Conservation (phyloP, 2,113 vertebrate genomes). For the Cheilinus undulatus region DNA sequence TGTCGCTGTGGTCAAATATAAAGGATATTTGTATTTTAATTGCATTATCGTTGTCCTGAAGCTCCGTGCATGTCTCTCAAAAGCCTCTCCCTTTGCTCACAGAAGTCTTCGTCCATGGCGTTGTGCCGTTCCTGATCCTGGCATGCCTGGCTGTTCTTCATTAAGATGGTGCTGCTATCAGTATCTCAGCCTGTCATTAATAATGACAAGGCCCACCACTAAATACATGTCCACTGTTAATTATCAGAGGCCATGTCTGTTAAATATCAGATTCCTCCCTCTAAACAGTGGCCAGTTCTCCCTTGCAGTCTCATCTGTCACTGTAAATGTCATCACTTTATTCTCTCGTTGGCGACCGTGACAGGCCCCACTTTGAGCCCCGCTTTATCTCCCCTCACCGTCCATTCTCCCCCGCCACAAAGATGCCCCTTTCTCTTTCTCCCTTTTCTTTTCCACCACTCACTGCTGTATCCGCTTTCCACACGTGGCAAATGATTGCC, state of each 20-base stretch:
- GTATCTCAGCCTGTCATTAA: conserved; percentile 85
- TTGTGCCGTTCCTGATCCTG: conserved; percentile 2
- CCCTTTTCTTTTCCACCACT: conserved; percentile 80
- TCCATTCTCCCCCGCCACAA: conserved; percentile 91
- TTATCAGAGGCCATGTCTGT: conserved; percentile 91
- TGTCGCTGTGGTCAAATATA: background rate
- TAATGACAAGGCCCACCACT: conserved; percentile 89
- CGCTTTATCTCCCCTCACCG: conserved; percentile 91
- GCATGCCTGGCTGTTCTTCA: conserved; percentile 39
- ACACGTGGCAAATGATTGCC: conserved; percentile 98
- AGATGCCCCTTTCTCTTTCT: conserved; percentile 84
- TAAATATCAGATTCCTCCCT: conserved; percentile 94
- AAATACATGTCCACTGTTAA: conserved; percentile 92
- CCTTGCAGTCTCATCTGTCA: conserved; percentile 92
- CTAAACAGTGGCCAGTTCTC: conserved; percentile 88
- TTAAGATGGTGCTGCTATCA: conserved; percentile 86
- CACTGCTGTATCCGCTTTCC: conserved; percentile 96
- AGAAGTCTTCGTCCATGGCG: background rate
- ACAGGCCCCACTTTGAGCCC: conserved; percentile 91
- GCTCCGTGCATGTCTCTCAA: background rate
- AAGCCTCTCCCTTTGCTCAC: too few relatives aligned
- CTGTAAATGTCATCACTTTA: conserved; percentile 96
- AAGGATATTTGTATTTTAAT: too few relatives aligned
- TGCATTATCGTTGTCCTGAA: too few relatives aligned
- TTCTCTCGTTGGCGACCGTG: conserved; percentile 88